A percentile compares a stretch with the other conserved stretches of the same genome.
These are phyloP conservation scores for Dolomedes plantarius DNA, from an alignment of 2,888 invertebrate species.

Conservation along the genomic window DNA sequence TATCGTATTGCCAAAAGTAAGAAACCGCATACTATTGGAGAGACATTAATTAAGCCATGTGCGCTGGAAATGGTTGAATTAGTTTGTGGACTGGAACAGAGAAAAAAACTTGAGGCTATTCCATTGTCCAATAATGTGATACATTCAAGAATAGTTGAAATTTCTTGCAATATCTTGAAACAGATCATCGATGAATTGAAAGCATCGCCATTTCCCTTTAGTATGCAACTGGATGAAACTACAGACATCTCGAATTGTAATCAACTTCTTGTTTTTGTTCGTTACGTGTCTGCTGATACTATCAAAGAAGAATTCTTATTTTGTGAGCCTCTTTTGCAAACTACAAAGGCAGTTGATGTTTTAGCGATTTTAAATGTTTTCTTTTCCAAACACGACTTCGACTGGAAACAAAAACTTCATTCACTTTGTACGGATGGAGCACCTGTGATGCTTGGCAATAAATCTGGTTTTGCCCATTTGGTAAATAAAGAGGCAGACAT, in stretches of 20 bases:
- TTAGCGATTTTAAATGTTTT: slow-evolving; percentile 13
- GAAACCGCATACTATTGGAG: slow-evolving; percentile 60
- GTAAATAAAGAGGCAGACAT: too few relatives aligned
- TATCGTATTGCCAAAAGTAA: slow-evolving; percentile 31
- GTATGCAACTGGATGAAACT: slow-evolving; percentile 76
- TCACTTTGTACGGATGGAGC: too few relatives aligned
- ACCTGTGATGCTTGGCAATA: too few relatives aligned
- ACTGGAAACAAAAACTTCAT: slow-evolving; percentile 24
- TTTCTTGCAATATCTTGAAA: slow-evolving; percentile 60
- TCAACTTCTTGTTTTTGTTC: slow-evolving; percentile 30
- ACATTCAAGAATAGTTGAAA: slow-evolving; percentile 57
- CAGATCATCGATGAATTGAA: slow-evolving; percentile 51
- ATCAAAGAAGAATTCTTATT: slow-evolving; percentile 46
- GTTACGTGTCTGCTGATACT: slow-evolving; percentile 24
- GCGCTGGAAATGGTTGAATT: slow-evolving; percentile 50
- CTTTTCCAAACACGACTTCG: slow-evolving; percentile 20
- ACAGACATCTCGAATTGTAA: slow-evolving; percentile 74
- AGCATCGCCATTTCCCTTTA: slow-evolving; percentile 55
- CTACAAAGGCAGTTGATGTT: slow-evolving; percentile 7
- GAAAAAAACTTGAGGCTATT: slow-evolving; percentile 57
- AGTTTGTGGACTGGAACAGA: slow-evolving; percentile 49
- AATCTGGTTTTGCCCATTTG: too few relatives aligned
- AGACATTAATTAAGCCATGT: slow-evolving; percentile 55
- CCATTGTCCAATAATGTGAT: slow-evolving; percentile 52
- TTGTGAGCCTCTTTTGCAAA: slow-evolving; percentile 21